Conservation (phyloP, 2,888 invertebrate genomes). For the Drepanosiphum platanoidis region DNA sequence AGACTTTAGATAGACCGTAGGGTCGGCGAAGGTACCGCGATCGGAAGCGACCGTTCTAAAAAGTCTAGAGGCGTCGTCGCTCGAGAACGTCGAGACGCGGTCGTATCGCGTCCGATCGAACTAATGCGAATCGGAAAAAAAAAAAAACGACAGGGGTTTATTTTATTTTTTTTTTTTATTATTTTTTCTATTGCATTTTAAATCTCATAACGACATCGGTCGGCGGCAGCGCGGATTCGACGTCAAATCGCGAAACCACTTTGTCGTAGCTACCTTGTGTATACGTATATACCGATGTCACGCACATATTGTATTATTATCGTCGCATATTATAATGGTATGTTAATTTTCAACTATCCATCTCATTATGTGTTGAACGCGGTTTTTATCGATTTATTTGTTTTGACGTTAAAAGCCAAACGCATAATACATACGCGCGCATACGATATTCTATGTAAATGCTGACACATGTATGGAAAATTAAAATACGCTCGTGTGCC, state of each 20-base stretch:
- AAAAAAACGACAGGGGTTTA: too few relatives aligned
- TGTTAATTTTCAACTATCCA: neutral
- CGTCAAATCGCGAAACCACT: neutral
- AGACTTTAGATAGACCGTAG: too few relatives aligned
- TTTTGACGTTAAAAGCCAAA: neutral
- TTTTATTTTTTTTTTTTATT: too few relatives aligned
- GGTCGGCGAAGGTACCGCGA: too few relatives aligned
- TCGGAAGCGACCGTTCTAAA: too few relatives aligned
- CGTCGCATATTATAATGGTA: neutral
- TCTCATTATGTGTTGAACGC: neutral
- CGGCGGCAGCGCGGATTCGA: neutral
- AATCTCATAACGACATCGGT: neutral
- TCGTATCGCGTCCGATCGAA: neutral
- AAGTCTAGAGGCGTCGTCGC: too few relatives aligned
- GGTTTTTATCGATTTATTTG: neutral
- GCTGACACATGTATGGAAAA: slow-evolving; percentile 8
- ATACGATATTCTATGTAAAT: too few relatives aligned
- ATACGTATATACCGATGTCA: neutral
- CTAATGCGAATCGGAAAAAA: neutral
- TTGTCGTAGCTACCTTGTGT: neutral
- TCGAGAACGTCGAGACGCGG: too few relatives aligned
- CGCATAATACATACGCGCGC: neutral
- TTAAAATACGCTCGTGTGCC: neutral
- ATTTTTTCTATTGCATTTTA: neutral
- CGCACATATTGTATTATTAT: neutral